Evolutionary conservation across 1,140 invertebrate species (phyloP), one percentile per base, ranked within the genome.

Genomic region (Monochamus saltuarius): DNA sequence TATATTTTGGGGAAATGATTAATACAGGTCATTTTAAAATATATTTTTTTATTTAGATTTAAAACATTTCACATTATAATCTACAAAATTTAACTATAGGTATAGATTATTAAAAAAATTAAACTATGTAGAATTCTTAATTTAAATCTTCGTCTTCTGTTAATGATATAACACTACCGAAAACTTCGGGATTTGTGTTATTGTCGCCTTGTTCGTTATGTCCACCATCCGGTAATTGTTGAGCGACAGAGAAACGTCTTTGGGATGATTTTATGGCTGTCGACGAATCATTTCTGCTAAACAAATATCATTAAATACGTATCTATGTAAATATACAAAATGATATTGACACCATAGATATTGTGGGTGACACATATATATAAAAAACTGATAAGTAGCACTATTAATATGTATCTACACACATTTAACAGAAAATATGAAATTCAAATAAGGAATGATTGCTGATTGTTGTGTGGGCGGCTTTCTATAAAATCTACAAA

Each of bases 161-260:
- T 42, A 68, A 46, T 3, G 66, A 65, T 47, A 68, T 66, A 19
- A 63, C 39, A 54, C 66, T 68, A 35, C 66, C 66, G 57, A 68
- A 68, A 45, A 68, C 13, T 51, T 68, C 60, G 13, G 57, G 47
- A 58, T 59, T 59, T 43, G 39, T 58, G 4, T 19, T 37, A n/a
- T 42, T 19, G 9, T 55, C 53, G 7, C 16, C 45, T 29, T 52
- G 17, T 13, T 9, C 43, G 40, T 17, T 46, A 1, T 51, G 40
- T 19, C 14, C 17, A 45, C 57, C 38, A 37, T 43, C 47, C 42
- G 39, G 34, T 11, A 14, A 39, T 40, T 51, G 42, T 47, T 45
- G 54, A n/a, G 66, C 66, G 13, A 69, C 55, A 9, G 67, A 69
- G 56, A 66, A 69, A 22, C 67, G 58, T 50, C 64, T 47, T 29